Percentiles rank a stretch among this genome's conserved stretches.
Conservation (phyloP, 2,113 vertebrate genomes). For the Chloebia gouldiae region DNA sequence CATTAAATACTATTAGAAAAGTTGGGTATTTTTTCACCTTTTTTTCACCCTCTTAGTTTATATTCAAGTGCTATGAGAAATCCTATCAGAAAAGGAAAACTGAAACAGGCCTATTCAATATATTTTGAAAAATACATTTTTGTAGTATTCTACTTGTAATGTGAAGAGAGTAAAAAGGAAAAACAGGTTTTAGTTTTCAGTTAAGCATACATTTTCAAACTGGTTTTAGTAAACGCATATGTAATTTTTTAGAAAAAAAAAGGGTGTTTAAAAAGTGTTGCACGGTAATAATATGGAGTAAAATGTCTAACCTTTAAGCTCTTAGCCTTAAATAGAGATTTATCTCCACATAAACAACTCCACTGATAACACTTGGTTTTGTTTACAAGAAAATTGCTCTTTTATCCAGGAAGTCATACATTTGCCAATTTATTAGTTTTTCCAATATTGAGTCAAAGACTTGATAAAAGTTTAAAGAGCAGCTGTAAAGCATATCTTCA, state of each 20-base stretch:
- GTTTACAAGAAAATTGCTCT: neutral
- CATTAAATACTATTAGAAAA: neutral
- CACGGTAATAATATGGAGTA: neutral
- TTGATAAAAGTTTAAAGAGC: neutral
- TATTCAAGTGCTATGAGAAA: neutral
- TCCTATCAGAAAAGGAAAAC: neutral
- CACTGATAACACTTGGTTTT: rapidly evolving
- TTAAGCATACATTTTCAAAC: neutral
- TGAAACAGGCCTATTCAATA: neutral
- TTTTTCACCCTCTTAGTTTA: neutral
- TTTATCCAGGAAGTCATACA: neutral
- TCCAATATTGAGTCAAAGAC: neutral
- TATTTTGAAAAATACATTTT: neutral
- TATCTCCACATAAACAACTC: neutral
- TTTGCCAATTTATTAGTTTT: neutral
- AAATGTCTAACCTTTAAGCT: neutral
- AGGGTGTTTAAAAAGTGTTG: neutral
- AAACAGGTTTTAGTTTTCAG: neutral
- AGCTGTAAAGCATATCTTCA: neutral
- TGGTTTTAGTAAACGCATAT: neutral
- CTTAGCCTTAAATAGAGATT: neutral
- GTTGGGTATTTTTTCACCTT: rapidly evolving
- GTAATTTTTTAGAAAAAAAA: neutral
- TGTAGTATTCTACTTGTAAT: neutral
- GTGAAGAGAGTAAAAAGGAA: neutral